These are phyloP conservation scores for Diplodus sargus DNA, from an alignment of 2,797 vertebrate species.

Conservation along the genomic window DNA sequence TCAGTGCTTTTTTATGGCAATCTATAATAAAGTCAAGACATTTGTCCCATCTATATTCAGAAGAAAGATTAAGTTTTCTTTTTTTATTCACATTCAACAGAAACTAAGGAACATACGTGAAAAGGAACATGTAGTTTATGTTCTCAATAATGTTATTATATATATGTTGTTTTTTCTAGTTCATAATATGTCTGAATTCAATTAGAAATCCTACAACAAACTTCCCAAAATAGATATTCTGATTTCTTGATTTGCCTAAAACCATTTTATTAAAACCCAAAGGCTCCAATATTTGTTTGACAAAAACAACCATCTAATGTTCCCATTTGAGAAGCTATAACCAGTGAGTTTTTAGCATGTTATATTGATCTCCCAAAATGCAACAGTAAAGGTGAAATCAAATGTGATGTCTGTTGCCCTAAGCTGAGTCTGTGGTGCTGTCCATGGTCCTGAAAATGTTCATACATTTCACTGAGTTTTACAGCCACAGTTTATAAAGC, in stretches of 20 bases:
- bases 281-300: too few relatives aligned
- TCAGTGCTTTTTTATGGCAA: too few relatives aligned
- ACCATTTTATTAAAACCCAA: background rate
- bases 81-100: too few relatives aligned
- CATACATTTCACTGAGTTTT: background rate
- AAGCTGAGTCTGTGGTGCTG: background rate
- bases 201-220: too few relatives aligned
- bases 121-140: too few relatives aligned
- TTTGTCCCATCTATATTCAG: too few relatives aligned
- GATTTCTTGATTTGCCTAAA: background rate
- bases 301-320: background rate
- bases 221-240: background rate
- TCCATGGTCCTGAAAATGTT: slow-evolving; percentile 38
- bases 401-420: background rate
- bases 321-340: background rate
- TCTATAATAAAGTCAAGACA: too few relatives aligned
- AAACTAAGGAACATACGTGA: too few relatives aligned
- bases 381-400: background rate
- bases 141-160: too few relatives aligned
- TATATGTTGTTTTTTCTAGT: too few relatives aligned
- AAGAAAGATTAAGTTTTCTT: too few relatives aligned
- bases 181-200: background rate
- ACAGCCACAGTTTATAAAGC: slow-evolving; percentile 12
- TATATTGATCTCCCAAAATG: background rate
- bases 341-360: background rate